phyloP scores from a whole-genome alignment of 2,888 invertebrate species.

The Cantharis rufa region DNA sequence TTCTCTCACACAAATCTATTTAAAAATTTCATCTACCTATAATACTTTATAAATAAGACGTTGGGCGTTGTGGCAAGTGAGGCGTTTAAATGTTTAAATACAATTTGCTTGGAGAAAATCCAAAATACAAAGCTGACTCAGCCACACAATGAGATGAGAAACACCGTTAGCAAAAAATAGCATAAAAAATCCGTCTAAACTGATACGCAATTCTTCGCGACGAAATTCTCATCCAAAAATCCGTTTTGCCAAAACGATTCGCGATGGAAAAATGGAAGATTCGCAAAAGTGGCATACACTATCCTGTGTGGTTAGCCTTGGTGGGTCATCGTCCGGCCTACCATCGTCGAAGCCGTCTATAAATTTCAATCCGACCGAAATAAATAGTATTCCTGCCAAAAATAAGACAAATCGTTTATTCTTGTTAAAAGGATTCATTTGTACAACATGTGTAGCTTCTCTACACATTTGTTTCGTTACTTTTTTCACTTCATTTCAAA shows the following conservation, averaged over 20 bases:
- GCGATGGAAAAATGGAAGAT: slow-evolving; percentile 8
- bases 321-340: slow-evolving; percentile 38
- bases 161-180: slow-evolving; percentile 7
- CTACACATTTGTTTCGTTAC: background rate
- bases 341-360: slow-evolving; percentile 18
- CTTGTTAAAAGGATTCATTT: slow-evolving; percentile 4
- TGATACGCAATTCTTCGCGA: background rate
- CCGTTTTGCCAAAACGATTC: background rate
- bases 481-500: background rate
- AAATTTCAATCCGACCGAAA: slow-evolving; percentile 17
- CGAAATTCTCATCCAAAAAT: background rate
- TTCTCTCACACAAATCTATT: background rate
- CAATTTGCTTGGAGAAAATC: slow-evolving; percentile 16
- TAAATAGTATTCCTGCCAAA: slow-evolving; percentile 14
- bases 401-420: slow-evolving; percentile 8
- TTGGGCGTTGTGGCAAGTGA: slow-evolving; percentile 2
- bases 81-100: slow-evolving; percentile 10
- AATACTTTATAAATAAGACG: slow-evolving; percentile 4
- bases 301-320: slow-evolving; percentile 36
- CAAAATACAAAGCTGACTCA: slow-evolving; percentile 21
- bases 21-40: background rate
- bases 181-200: background rate
- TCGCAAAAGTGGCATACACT: slow-evolving; percentile 20
- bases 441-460: slow-evolving; percentile 3
- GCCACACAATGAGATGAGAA: slow-evolving; percentile 17